phyloP scores from a whole-genome alignment of 2,113 vertebrate genomes.

The Benitochromis conjunctus region DNA sequence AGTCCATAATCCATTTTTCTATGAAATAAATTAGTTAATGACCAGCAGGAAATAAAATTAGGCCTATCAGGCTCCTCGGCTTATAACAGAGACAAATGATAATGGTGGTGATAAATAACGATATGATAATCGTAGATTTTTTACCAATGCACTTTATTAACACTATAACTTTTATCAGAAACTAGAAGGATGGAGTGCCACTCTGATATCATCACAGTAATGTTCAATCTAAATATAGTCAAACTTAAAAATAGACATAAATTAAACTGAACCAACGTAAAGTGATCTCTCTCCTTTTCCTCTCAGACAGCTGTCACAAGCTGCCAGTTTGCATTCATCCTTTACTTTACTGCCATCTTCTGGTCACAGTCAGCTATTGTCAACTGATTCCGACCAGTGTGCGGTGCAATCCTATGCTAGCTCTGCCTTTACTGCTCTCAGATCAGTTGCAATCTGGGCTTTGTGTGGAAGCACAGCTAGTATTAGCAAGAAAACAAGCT shows the following conservation, averaged over 20 bases:
- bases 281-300: background rate
- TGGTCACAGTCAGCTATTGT: background rate
- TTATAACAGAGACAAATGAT: background rate
- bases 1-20: background rate
- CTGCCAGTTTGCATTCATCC: background rate
- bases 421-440: background rate
- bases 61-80: background rate
- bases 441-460: background rate
- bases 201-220: background rate
- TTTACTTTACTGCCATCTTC: background rate
- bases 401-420: rapidly evolving
- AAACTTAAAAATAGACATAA: background rate
- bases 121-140: background rate
- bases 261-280: background rate
- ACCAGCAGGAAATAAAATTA: background rate
- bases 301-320: background rate
- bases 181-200: background rate
- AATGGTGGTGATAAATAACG: background rate
- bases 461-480: background rate
- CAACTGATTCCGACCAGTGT: background rate
- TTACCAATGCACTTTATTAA: background rate
- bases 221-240: background rate
- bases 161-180: background rate
- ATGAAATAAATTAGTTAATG: background rate
- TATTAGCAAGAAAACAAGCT: background rate